Evolutionary conservation across 2,888 invertebrate genomes (phyloP).

Genomic region (Stenodema calcarata): DNA sequence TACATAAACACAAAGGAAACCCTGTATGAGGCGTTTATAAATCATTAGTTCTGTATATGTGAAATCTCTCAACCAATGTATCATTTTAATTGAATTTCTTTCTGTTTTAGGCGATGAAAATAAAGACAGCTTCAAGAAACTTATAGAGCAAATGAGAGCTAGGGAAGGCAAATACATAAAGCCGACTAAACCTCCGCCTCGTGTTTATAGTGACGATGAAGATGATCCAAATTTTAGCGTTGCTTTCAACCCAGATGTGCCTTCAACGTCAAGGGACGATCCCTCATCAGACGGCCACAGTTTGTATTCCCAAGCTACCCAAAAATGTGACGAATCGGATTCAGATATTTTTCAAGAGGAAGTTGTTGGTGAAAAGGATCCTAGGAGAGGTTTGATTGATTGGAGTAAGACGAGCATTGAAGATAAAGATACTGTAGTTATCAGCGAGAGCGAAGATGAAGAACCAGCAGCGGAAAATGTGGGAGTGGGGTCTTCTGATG

Average conservation of each 20-base stretch:
- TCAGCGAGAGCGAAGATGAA: background rate
- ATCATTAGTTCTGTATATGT: too few species aligned
- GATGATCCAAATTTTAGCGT: constrained; percentile 23
- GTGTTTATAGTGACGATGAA: constrained; percentile 55
- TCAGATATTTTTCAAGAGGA: constrained; percentile 50
- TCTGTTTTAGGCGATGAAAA: constrained; percentile 60
- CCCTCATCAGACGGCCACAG: background rate
- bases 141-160: constrained; percentile 60
- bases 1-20: too few species aligned
- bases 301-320: background rate
- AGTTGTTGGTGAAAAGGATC: background rate
- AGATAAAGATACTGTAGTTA: background rate
- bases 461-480: background rate
- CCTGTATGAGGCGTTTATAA: too few species aligned
- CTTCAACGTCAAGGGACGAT: constrained; percentile 45
- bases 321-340: constrained; percentile 22
- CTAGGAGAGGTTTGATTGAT: constrained; percentile 14
- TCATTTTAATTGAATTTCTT: background rate
- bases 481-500: background rate
- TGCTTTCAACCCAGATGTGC: constrained; percentile 35
- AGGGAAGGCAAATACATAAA: constrained; percentile 57
- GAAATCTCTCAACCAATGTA: too few species aligned
- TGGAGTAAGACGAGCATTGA: constrained; percentile 38
- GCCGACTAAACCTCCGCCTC: constrained; percentile 48
- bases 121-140: constrained; percentile 60